phyloP scores from a whole-genome alignment of 1,140 invertebrate species.

The Heliconius hewitsoni region DNA sequence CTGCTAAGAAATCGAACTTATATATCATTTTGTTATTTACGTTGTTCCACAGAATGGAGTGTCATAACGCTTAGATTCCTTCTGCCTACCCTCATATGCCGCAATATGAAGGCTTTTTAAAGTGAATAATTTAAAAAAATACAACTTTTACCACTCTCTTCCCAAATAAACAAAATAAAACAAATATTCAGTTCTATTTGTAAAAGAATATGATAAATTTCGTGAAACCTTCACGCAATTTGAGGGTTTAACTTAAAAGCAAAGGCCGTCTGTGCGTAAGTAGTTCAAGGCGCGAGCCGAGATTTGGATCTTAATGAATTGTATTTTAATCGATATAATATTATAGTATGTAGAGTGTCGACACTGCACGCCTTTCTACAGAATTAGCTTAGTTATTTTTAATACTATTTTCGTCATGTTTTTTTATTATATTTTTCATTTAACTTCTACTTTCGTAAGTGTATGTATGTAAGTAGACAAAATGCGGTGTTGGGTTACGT shows the following conservation, averaged over 20 bases:
- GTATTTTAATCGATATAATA: constrained; percentile 18
- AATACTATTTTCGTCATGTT: background rate
- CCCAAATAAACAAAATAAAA: background rate
- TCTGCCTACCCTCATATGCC: too few relatives aligned
- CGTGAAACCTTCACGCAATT: constrained; percentile 35
- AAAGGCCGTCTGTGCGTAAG: constrained; percentile 43
- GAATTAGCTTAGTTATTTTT: background rate
- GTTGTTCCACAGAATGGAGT: too few relatives aligned
- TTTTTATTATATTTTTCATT: too few relatives aligned
- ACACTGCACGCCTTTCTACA: background rate
- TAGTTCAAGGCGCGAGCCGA: constrained; percentile 47
- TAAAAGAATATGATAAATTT: constrained; percentile 29
- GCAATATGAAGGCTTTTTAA: too few relatives aligned
- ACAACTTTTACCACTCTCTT: too few relatives aligned
- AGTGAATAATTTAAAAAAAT: too few relatives aligned
- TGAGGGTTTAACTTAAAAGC: constrained; percentile 38
- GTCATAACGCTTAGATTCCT: too few relatives aligned
- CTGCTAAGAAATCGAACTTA: background rate
- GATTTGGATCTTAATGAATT: constrained; percentile 34
- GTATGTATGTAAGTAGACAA: too few relatives aligned
- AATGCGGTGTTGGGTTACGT: too few relatives aligned
- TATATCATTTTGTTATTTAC: background rate
- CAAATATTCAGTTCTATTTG: background rate
- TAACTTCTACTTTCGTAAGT: too few relatives aligned
- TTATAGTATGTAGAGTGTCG: background rate